These are phyloP conservation scores for Drosophila trichaetosa DNA, from an alignment of 2,888 invertebrate species.

Conservation along the genomic window DNA sequence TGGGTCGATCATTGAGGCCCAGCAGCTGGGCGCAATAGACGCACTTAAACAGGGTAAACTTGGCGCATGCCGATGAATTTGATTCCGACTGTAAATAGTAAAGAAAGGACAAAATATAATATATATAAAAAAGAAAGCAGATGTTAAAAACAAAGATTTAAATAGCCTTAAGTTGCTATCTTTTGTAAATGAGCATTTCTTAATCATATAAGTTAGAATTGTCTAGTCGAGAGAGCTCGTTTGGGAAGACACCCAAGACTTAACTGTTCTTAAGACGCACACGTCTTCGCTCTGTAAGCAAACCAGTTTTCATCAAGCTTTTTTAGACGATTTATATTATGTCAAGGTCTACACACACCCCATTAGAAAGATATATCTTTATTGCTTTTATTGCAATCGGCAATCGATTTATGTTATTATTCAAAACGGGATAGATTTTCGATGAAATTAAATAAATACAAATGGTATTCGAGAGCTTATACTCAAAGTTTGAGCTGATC, in stretches of 20 bases:
- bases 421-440: neutral
- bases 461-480: neutral
- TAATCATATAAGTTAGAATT: neutral
- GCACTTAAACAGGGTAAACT: conserved; percentile 85
- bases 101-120: neutral
- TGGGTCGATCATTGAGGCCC: conserved; percentile 88
- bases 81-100: conserved; percentile 77
- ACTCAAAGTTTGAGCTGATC: neutral
- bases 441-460: neutral
- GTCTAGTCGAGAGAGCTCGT: neutral
- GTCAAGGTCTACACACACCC: neutral
- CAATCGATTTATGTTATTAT: neutral
- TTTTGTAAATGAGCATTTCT: neutral
- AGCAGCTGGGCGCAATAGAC: conserved; percentile 87
- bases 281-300: neutral
- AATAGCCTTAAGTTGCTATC: neutral
- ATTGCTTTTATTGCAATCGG: neutral
- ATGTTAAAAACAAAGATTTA: neutral
- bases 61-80: conserved; percentile 83
- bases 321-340: neutral
- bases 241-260: neutral
- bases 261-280: neutral
- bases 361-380: neutral
- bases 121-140: neutral
- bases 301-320: neutral